Evolutionary conservation across 2,113 vertebrate genomes (phyloP).

Genomic region (Gymnobelideus leadbeateri): DNA sequence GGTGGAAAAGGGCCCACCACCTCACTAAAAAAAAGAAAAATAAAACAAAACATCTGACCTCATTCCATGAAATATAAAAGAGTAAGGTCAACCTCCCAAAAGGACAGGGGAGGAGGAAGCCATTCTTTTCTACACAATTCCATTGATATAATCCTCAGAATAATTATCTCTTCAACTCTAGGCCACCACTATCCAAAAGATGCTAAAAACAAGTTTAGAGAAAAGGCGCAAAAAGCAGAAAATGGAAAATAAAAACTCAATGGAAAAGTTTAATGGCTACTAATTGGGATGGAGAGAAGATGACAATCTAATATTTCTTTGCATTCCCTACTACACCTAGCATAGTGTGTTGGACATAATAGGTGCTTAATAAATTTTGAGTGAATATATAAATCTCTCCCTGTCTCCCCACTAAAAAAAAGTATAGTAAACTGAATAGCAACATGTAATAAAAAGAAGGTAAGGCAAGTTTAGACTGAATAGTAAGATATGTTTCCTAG

Average conservation of each 20-base stretch:
- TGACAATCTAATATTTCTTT: conserved; percentile 15
- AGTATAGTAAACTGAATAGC: conserved; percentile 23
- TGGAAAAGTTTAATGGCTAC: conserved; percentile 12
- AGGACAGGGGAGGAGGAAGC: background rate
- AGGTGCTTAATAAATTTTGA: conserved; percentile 14
- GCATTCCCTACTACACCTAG: background rate
- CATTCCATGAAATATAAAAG: background rate
- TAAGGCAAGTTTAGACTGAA: conserved; percentile 20
- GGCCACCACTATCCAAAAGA: conserved; percentile 17
- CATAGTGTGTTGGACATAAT: conserved; percentile 12
- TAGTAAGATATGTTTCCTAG: conserved; percentile 31
- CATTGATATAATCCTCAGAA: background rate
- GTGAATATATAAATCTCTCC: background rate
- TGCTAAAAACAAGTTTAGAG: conserved; percentile 34
- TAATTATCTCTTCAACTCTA: background rate
- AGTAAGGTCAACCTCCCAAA: background rate
- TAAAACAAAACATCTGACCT: background rate
- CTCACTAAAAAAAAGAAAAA: background rate
- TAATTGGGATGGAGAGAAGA: conserved; percentile 14
- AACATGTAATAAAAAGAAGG: conserved; percentile 38
- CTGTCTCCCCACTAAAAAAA: background rate
- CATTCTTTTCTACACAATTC: background rate
- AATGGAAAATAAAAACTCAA: conserved; percentile 18
- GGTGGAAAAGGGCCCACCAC: background rate
- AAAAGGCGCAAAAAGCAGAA: background rate